Conservation (phyloP, 2,888 invertebrate genomes). For the Eupithecia tripunctaria region DNA sequence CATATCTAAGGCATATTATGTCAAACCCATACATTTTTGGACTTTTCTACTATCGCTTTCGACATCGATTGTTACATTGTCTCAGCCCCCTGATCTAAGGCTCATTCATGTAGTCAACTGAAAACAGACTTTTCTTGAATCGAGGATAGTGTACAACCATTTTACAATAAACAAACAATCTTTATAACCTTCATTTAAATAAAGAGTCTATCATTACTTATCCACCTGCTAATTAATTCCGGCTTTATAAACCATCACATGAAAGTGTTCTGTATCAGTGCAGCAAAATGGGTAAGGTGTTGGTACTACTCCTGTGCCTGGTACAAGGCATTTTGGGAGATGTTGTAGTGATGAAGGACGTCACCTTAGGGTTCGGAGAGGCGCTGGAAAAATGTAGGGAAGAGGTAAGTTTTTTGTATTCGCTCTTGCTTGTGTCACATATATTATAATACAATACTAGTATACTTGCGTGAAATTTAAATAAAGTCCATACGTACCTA, state of each 20-base stretch:
- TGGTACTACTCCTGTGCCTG: slow-evolving; percentile 39
- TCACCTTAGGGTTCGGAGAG: slow-evolving; percentile 78
- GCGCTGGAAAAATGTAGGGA: slow-evolving; percentile 73
- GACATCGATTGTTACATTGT: too few species aligned
- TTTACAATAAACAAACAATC: background rate
- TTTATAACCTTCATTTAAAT: slow-evolving; percentile 5
- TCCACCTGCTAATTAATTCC: slow-evolving; percentile 12
- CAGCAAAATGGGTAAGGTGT: slow-evolving; percentile 25
- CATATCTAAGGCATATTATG: too few species aligned
- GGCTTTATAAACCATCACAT: slow-evolving; percentile 17
- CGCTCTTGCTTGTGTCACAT: too few species aligned
- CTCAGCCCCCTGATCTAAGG: background rate
- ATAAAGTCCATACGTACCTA: background rate
- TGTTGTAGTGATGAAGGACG: slow-evolving; percentile 72
- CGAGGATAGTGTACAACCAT: background rate
- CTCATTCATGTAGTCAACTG: background rate
- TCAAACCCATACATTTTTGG: too few species aligned
- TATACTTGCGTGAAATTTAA: background rate
- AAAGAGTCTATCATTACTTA: slow-evolving; percentile 16
- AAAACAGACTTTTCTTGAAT: background rate
- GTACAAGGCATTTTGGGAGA: slow-evolving; percentile 44
- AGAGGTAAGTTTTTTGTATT: slow-evolving; percentile 56
- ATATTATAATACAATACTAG: too few species aligned
- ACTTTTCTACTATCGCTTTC: too few species aligned
- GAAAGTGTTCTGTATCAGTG: slow-evolving; percentile 13